A percentile compares a stretch with the other conserved stretches of the same genome.
Conservation (phyloP, 2,113 vertebrate genomes). For the Pipra filicauda region DNA sequence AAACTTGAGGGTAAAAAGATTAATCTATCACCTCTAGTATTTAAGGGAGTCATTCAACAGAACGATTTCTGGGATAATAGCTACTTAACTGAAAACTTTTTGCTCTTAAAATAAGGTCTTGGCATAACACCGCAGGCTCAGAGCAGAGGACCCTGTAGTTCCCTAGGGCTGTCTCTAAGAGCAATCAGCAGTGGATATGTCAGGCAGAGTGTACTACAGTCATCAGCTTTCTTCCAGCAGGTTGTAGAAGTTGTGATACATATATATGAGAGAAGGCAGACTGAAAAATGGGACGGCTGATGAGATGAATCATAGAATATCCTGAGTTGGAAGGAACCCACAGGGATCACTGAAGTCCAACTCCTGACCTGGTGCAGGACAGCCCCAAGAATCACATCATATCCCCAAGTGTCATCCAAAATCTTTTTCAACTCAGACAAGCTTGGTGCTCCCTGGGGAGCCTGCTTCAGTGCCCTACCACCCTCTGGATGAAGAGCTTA, state of each 20-base stretch:
- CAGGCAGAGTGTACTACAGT: not conserved
- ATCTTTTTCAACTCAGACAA: not conserved
- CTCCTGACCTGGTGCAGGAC: not conserved
- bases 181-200: not conserved
- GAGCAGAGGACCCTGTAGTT: not conserved
- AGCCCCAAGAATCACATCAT: too few relatives aligned
- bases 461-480: not conserved
- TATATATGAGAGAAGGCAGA: not conserved
- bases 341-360: not conserved
- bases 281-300: not conserved
- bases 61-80: not conserved
- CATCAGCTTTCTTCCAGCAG: not conserved
- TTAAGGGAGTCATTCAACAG: not conserved
- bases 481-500: not conserved
- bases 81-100: not conserved
- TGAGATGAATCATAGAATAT: not conserved
- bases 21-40: not conserved
- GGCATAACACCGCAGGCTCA: fast-evolving
- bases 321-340: not conserved
- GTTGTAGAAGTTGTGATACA: not conserved
- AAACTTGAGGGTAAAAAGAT: not conserved
- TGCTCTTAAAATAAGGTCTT: not conserved
- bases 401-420: not conserved
- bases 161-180: not conserved
- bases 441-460: too few relatives aligned